These are phyloP conservation scores for Leptinotarsa defecta DNA, from an alignment of 1,140 invertebrate genomes.

Conservation along the genomic window DNA sequence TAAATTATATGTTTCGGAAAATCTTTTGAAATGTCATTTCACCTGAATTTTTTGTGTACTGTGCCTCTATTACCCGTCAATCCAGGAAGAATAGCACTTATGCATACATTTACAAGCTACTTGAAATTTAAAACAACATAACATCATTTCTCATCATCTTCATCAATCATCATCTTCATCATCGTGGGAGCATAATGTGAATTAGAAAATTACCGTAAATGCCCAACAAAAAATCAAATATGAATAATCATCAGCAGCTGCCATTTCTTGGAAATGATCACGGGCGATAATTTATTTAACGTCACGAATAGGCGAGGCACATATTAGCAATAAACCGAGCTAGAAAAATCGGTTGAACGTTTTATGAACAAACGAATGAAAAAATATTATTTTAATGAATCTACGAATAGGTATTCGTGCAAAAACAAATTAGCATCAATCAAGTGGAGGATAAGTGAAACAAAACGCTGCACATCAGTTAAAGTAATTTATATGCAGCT, in stretches of 20 bases:
- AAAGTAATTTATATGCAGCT: slow-evolving; percentile 20
- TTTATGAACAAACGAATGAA: slow-evolving; percentile 1
- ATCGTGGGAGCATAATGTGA: no score
- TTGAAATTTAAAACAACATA: no score
- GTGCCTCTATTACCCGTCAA: no score
- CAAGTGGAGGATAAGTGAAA: slow-evolving; percentile 4
- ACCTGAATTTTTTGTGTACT: no score
- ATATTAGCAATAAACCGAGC: background rate
- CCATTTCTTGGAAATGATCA: background rate
- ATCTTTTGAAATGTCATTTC: no score
- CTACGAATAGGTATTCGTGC: slow-evolving; percentile 10
- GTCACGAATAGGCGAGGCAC: background rate
- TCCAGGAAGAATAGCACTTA: no score
- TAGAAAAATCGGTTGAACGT: background rate
- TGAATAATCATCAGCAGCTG: background rate
- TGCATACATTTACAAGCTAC: no score
- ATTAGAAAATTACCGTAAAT: no score
- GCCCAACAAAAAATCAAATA: background rate
- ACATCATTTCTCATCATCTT: no score
- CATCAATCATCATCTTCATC: no score
- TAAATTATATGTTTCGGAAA: no score
- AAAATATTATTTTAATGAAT: slow-evolving; percentile 1
- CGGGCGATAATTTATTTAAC: background rate
- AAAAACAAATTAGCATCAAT: slow-evolving; percentile 20
- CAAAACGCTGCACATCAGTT: slow-evolving; percentile 21